A percentile compares a stretch with the other conserved stretches of the same genome.
Evolutionary conservation across 1,140 invertebrate genomes (phyloP).

Genomic region (Lepidotrigona ventralis): DNA sequence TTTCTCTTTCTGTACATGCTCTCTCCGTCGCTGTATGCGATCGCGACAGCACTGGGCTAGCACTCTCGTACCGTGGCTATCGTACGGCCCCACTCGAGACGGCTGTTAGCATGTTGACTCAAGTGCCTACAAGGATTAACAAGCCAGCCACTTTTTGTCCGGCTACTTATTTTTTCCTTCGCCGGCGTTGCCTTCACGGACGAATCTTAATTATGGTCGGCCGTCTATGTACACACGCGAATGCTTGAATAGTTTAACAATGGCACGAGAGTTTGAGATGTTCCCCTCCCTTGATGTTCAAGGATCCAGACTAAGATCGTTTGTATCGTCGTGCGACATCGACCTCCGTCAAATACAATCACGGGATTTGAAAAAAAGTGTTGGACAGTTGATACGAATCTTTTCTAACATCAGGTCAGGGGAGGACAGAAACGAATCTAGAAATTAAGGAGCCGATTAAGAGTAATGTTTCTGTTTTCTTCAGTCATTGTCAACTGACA

Average conservation of each 20-base stretch:
- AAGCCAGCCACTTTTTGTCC: slow-evolving; percentile 63
- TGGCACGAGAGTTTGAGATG: background rate
- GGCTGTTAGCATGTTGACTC: slow-evolving; percentile 67
- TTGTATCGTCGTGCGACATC: background rate
- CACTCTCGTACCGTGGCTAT: slow-evolving; percentile 48
- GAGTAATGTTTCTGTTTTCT: background rate
- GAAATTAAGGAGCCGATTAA: slow-evolving; percentile 21
- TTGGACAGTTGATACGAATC: no score
- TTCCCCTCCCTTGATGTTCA: background rate
- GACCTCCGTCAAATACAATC: no score
- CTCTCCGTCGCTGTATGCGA: slow-evolving; percentile 7
- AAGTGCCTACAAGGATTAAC: slow-evolving; percentile 68
- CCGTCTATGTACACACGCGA: background rate
- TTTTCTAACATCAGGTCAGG: no score
- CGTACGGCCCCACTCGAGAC: slow-evolving; percentile 67
- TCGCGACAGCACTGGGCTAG: background rate
- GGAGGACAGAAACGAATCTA: background rate
- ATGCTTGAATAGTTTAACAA: slow-evolving; percentile 5
- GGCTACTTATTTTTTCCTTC: slow-evolving; percentile 42
- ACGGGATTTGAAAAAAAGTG: background rate
- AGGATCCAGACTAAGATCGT: background rate
- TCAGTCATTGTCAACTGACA: background rate
- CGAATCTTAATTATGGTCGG: slow-evolving; percentile 51
- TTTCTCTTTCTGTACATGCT: background rate
- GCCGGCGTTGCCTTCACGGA: slow-evolving; percentile 2